A percentile compares a stretch with the other conserved stretches of the same genome.
These are phyloP conservation scores for Antheraea yamamai DNA, from an alignment of 2,888 invertebrate genomes.

Conservation along the genomic window DNA sequence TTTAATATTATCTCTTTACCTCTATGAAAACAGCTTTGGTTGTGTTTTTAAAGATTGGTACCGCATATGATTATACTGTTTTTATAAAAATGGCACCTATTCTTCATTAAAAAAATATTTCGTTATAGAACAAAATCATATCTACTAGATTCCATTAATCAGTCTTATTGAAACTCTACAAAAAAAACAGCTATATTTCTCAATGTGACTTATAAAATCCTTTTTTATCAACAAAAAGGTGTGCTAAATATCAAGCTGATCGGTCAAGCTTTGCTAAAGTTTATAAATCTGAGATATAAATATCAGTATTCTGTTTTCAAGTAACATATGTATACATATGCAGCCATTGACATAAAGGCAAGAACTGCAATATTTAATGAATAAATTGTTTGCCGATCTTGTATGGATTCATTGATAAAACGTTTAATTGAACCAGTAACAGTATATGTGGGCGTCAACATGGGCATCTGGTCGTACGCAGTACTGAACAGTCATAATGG, in stretches of 20 bases:
- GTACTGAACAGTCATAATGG: slow-evolving; percentile 57
- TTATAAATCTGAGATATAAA: too few species aligned
- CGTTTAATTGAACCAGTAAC: slow-evolving; percentile 55
- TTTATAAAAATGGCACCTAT: neutral
- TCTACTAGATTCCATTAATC: neutral
- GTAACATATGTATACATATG: too few species aligned
- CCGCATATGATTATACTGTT: neutral
- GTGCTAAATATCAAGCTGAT: too few species aligned
- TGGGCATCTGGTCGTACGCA: slow-evolving; percentile 68
- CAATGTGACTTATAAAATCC: neutral
- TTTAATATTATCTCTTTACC: neutral
- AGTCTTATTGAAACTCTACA: too few species aligned
- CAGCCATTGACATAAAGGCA: neutral
- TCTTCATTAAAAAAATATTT: neutral
- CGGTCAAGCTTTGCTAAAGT: too few species aligned
- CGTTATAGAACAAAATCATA: neutral
- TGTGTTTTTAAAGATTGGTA: neutral
- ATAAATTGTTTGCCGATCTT: slow-evolving; percentile 25
- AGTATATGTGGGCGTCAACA: slow-evolving; percentile 73
- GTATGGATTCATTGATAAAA: slow-evolving; percentile 46
- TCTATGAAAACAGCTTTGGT: neutral
- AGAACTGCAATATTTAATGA: slow-evolving; percentile 21
- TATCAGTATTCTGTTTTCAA: too few species aligned
- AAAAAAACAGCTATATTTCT: neutral
- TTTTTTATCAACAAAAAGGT: too few species aligned